phyloP scores from a whole-genome alignment of 2,797 vertebrate species.

The Alosa sapidissima region DNA sequence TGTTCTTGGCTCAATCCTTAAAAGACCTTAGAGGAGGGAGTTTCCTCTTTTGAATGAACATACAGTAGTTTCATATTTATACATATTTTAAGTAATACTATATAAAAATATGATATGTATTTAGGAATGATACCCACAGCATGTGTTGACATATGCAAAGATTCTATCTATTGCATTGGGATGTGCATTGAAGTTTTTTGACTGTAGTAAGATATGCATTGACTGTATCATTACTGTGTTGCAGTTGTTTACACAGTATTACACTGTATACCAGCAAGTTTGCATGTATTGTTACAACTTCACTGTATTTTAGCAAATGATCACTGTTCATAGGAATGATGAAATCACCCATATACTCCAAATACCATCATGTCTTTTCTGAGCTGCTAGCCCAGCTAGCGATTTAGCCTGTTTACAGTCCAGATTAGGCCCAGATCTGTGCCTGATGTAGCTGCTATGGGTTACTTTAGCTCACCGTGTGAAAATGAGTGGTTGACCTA shows the following conservation, averaged over 20 bases:
- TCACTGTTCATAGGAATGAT: not conserved
- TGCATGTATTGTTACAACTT: not conserved
- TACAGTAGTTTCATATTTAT: not conserved
- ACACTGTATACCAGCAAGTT: not conserved
- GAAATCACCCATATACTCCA: not conserved
- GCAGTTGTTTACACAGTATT: not conserved
- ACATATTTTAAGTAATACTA: not conserved
- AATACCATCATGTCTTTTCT: no score
- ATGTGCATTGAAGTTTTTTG: not conserved
- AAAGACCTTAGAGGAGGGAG: not conserved
- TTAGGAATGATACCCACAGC: not conserved
- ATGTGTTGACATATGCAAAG: not conserved
- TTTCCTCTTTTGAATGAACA: not conserved
- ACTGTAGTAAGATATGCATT: not conserved
- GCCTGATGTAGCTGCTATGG: no score
- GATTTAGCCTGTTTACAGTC: no score
- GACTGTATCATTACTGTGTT: not conserved
- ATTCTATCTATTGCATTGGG: not conserved
- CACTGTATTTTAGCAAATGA: not conserved
- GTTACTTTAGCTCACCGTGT: no score
- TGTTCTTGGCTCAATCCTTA: not conserved
- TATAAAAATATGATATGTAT: not conserved
- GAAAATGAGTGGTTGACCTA: no score
- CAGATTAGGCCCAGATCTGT: no score
- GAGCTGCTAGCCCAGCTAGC: no score